Base-by-base conservation (phyloP, 2,113 vertebrate genomes). In the Syngnathus typhle region DNA sequence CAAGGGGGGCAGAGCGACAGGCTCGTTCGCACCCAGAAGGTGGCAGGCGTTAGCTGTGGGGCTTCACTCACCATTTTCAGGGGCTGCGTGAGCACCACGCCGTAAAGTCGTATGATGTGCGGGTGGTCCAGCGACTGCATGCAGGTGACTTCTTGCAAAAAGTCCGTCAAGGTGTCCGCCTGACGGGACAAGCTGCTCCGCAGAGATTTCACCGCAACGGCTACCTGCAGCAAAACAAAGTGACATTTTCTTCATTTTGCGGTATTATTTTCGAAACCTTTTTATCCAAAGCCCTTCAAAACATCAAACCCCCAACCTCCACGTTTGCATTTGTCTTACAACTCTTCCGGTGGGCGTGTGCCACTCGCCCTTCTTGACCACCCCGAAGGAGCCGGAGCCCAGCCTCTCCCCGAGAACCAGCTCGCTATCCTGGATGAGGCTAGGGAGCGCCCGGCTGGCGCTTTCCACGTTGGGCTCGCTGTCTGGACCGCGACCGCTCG, bases 81-180 rank as follows among this genome's bases (percentile, higher is more conserved):
- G 4, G 94, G 94, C 76, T 92, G 93, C 3, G 91, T 93, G 69
- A 96, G 87, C 0, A 94, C 93, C 1, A 95, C 93, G 0, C 94
- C 95, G 0, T 95, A 92, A 8, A 95, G 91, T 1, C 90, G 89
- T 18, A 96, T 91, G 78, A 96, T 92, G 46, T 95, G 92, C 15
- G 91, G 89, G 77, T 96, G 95, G 51, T 95, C 90, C 74, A 96
- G 58, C 6, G 91, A 92, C 84, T 94, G 93, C 94, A 96, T 96
- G 72, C 83, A 74, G 1, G 92, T 93, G 52, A 94, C 93, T 71
- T 96, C 95, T 47, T 93, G 88, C 5, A 96, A 91, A 72, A 96
- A 96, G 77, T 95, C 94, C 0, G 85, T 88, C 69, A 95, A 89
- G 0, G 89, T 90, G 1, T 92, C 84, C 0, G 89, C 75, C 61